Base-by-base conservation (phyloP, 2,113 vertebrate species). In the Bambusicola thoracicus region DNA sequence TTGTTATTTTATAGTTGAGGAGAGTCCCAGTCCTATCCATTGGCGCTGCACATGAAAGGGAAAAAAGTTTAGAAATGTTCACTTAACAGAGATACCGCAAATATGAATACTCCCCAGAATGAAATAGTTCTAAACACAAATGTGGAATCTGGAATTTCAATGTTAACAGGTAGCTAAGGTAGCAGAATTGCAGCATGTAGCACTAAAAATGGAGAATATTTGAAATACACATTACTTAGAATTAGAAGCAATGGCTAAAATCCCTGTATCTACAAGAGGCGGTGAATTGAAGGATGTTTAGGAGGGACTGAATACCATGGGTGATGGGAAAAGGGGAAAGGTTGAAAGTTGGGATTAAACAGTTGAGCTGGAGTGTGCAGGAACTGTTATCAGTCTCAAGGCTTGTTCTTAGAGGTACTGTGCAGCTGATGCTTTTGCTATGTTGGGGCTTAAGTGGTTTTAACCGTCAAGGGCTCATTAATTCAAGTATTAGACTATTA, bases 201-300 rank as follows among this genome's bases (percentile, higher is more conserved):
- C 12, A 18, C 32, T 63, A 22, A 34, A 43, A 32, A 10, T 1
- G 40, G 14, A 21, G n/a, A 32, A 14, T 21, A 12, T 49, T 44
- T 90, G 61, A 34, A 77, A 53, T n/a, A n/a, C 6, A 34, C 2
- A 14, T 0, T 0, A 43, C 4, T 32, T 30, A 6, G 41, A 62
- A 7, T 63, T 55, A 21, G 18, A 68, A 76, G 34, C 5, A n/a
- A 13, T 14, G 18, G 13, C 27, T n/a, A 27, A 53, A 29, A 14
- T 53, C 14, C 27, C 27, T 8, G 59, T 38, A 10, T 22, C 40
- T 25, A 3, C 2, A 12, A 76, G 36, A 44, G 9, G 17, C 15
- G 25, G 24, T 34, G 5, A 38, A 15, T 67, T 10, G 2, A 55
- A 43, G 32, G 29, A 41, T 59, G 13, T 51, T 75, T 46, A 43